These are phyloP conservation scores for Eidolon dupreanum DNA, from an alignment of 2,797 vertebrate genomes.

Conservation along the genomic window DNA sequence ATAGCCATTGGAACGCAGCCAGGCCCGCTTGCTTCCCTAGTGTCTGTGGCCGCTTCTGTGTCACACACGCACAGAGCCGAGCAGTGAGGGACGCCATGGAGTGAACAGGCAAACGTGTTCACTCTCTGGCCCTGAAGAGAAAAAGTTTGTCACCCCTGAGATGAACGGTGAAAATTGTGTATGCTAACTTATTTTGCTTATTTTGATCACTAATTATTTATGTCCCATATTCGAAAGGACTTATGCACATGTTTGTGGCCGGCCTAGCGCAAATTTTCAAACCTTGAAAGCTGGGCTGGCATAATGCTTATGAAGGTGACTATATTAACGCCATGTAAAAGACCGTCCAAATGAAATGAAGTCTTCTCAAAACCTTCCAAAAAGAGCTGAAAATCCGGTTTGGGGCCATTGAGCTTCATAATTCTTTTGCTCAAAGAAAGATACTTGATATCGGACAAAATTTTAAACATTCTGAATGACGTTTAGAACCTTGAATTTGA, in stretches of 20 bases:
- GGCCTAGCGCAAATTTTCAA: not conserved
- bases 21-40: fast-evolving
- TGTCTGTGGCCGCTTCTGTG: not conserved
- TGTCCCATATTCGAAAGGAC: not conserved
- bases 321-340: not conserved
- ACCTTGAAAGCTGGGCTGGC: not conserved
- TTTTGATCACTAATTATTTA: not conserved
- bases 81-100: not conserved
- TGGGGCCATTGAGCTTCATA: not conserved
- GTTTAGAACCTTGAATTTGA: constrained; percentile 31
- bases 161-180: not conserved
- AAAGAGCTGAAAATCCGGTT: not conserved
- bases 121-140: not conserved
- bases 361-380: not conserved
- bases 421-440: not conserved
- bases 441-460: not conserved
- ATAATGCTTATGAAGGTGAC: not conserved
- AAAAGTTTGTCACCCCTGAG: not conserved
- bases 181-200: not conserved
- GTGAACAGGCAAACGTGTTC: not conserved
- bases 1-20: not conserved
- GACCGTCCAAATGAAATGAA: not conserved
- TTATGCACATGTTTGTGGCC: not conserved
- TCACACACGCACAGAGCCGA: not conserved
- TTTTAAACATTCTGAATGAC: not conserved